Evolutionary conservation across 2,113 vertebrate species (phyloP), one percentile per base, ranked within the genome.

Genomic region (Nothobranchius kuhntae): DNA sequence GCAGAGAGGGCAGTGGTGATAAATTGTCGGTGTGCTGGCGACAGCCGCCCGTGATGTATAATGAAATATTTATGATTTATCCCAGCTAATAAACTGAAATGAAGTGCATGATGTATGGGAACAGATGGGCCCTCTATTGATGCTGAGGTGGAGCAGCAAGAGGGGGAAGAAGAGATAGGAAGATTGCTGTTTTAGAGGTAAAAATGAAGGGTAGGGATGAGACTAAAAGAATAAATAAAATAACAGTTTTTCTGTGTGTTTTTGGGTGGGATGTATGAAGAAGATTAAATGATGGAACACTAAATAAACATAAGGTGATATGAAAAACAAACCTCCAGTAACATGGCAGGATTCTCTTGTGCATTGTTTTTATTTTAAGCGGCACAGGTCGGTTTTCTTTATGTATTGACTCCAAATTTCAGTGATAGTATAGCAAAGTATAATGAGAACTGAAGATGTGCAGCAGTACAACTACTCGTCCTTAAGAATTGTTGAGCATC

Each of bases 41-140:
- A 90, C 71, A 89, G 93, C 91, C 90, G 42, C 80, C 87, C 73
- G 85, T 94, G 94, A 95, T 94, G 91, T 90, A 93, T 89, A 92
- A 94, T 95, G 95, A 95, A 95, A 95, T 95, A 95, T 94, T 95
- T 94, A 95, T 96, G 96, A 95, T 95, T 96, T 95, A 95, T 95
- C 94, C 93, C 94, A 90, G 94, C 95, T 95, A 94, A 95, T 95
- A 95, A 95, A 96, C 95, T 89, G 92, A 93, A 94, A 93, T 94
- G 94, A 95, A 95, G 95, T 91, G 92, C 79, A 89, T 95, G 95
- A 95, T 94, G 91, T 92, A 95, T 95, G 95, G 61, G 92, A 95
- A 93, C 94, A 95, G 95, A 95, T 94, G 92, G 93, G 93, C 89
- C 89, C 93, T 89, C 89, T 90, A 92, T 93, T 92, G 90, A 93